A percentile compares a stretch with the other conserved stretches of the same genome.
These are phyloP conservation scores for Tinamus major DNA, from an alignment of 2,797 vertebrate species.

Conservation along the genomic window DNA sequence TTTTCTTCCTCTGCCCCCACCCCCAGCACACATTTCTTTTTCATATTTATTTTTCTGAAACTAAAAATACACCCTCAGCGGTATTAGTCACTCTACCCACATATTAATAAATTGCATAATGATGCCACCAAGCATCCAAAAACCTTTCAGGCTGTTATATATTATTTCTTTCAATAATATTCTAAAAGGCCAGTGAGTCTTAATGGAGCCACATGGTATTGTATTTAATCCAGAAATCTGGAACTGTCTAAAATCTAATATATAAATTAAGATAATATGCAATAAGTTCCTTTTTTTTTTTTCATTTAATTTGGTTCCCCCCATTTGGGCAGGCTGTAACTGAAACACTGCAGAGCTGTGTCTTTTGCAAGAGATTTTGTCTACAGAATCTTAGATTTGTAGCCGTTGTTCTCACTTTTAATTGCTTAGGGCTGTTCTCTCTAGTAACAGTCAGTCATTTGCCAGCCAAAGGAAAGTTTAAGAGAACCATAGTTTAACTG, in stretches of 20 bases:
- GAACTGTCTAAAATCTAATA: conserved; percentile 65
- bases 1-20: conserved; percentile 26
- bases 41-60: conserved; percentile 22
- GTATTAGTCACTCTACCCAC: conserved; percentile 74
- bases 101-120: conserved; percentile 75
- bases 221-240: conserved; percentile 74
- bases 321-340: conserved; percentile 40
- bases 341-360: not conserved
- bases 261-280: conserved; percentile 70
- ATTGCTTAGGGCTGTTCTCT: conserved; percentile 35
- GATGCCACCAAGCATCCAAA: conserved; percentile 71
- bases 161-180: conserved; percentile 72
- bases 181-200: conserved; percentile 67
- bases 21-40: conserved; percentile 5
- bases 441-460: conserved; percentile 9
- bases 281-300: conserved; percentile 52
- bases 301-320: conserved; percentile 60
- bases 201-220: conserved; percentile 73
- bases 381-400: conserved; percentile 17
- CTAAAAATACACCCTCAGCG: conserved; percentile 68
- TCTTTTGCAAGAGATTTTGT: conserved; percentile 50
- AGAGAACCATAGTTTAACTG: conserved; percentile 41
- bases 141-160: conserved; percentile 72
- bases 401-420: conserved; percentile 41
- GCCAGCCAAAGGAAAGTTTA: conserved; percentile 47